Base-by-base conservation (phyloP, 2,888 invertebrate species). In the Zaprionus lineosus region DNA sequence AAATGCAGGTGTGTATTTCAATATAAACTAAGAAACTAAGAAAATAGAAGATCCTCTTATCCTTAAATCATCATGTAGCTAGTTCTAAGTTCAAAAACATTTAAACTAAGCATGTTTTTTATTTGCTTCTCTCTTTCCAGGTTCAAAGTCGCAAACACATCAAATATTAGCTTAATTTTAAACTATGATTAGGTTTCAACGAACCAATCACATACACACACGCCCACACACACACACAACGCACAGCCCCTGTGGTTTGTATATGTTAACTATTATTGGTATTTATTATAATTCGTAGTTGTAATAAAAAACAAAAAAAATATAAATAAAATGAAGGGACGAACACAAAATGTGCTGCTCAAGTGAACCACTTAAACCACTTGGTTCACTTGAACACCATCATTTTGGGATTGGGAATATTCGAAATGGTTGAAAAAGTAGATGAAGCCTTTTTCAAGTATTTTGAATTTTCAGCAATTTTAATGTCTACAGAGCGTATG, bases 141-240 rank as follows among this genome's bases (percentile, higher is more conserved):
- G 76, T 84, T 84, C 65, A 78, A 81, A 84, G 70, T 70, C 84
- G 78, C 74, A 79, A 82, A 82, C 84, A 84, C 81, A 81, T 84
- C 83, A 84, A 81, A 78, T 72, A 82, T 60, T 81, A 84, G 84
- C 65, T 57, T 78, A 84, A 81, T 84, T 84, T 71, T 65, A 24
- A 16, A 71, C 61, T 59, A 46, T 39, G 61, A 53, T 74, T 61
- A 34, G 75, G 74, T 68, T 55, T 24, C 28, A 33, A 33, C 9
- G 43, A 28, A 8, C 57, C 57, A 68, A 46, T 36, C 50, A 36
- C 36, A 51, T 61, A 52, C 34, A 41, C 50, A 31, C n/a, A 8
- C 15, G 43, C 41, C 40, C 53, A 62, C 19, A 24, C 26, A 21
- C 44, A 44, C 36, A 40, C 46, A 41, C 14, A 26, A 44, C 12